Conservation (phyloP, 2,888 invertebrate species). For the Luperina nickerlii region DNA sequence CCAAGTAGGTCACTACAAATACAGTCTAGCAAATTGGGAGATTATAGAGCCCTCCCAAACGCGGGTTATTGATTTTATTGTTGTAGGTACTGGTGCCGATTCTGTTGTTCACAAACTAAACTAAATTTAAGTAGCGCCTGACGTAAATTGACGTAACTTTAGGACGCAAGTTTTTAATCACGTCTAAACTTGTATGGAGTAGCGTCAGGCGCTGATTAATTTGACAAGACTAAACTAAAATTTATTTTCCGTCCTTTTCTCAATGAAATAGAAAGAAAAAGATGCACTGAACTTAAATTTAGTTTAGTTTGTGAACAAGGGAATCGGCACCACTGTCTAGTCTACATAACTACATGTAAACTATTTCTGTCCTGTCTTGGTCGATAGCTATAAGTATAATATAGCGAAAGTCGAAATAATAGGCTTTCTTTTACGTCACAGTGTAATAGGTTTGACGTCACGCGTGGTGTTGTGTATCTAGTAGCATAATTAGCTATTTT, state of each 20-base stretch:
- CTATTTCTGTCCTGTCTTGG: constrained; percentile 18
- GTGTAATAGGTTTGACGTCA: constrained; percentile 22
- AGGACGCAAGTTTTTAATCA: too few species aligned
- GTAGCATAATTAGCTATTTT: background rate
- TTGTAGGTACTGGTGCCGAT: background rate
- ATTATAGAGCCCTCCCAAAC: background rate
- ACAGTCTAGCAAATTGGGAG: background rate
- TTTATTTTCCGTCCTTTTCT: too few species aligned
- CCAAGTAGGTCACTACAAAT: background rate
- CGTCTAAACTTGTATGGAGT: too few species aligned
- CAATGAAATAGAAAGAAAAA: too few species aligned
- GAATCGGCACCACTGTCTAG: background rate
- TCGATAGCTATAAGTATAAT: background rate
- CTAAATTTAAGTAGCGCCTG: too few species aligned
- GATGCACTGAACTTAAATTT: too few species aligned
- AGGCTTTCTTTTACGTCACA: constrained; percentile 17
- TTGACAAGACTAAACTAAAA: too few species aligned
- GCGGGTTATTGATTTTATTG: constrained; percentile 3
- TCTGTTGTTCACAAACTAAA: too few species aligned
- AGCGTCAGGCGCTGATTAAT: too few species aligned
- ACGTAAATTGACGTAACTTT: too few species aligned
- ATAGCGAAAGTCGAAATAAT: constrained; percentile 28
- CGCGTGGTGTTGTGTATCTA: background rate
- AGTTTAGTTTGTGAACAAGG: too few species aligned
- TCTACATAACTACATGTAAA: background rate